These are phyloP conservation scores for Coreius guichenoti DNA, from an alignment of 2,797 vertebrate genomes.

Conservation along the genomic window DNA sequence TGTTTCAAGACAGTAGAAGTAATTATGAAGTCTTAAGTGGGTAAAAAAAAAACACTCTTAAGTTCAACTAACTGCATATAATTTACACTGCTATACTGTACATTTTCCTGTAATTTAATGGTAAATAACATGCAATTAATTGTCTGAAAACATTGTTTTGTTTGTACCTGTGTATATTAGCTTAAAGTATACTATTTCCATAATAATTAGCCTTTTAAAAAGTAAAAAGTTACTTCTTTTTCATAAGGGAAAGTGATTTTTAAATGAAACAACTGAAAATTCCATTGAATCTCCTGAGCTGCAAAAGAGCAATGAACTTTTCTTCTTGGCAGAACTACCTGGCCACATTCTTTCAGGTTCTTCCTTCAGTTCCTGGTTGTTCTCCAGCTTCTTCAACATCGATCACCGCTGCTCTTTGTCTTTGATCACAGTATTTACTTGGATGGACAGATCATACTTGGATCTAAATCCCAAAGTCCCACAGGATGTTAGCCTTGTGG, in stretches of 20 bases:
- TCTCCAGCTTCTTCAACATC: neutral
- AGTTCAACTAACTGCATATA: neutral
- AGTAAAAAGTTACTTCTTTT: neutral
- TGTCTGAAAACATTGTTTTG: neutral
- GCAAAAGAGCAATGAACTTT: neutral
- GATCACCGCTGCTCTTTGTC: neutral
- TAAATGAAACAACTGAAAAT: neutral
- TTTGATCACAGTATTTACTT: constrained; percentile 12
- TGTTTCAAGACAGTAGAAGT: neutral
- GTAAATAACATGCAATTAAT: neutral
- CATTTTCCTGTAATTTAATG: neutral
- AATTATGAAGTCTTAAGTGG: neutral
- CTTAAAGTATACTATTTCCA: too few species aligned
- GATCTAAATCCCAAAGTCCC: neutral
- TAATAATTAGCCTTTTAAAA: neutral
- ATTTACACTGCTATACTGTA: neutral
- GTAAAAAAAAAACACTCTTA: neutral
- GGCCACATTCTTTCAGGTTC: neutral
- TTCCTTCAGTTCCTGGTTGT: neutral
- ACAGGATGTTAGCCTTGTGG: neutral
- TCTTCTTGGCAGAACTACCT: neutral
- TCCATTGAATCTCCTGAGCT: neutral
- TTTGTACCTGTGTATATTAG: too few species aligned
- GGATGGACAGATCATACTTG: neutral
- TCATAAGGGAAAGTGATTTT: neutral